phyloP scores from a whole-genome alignment of 2,888 invertebrate genomes.

The Argyra leucocephala region DNA sequence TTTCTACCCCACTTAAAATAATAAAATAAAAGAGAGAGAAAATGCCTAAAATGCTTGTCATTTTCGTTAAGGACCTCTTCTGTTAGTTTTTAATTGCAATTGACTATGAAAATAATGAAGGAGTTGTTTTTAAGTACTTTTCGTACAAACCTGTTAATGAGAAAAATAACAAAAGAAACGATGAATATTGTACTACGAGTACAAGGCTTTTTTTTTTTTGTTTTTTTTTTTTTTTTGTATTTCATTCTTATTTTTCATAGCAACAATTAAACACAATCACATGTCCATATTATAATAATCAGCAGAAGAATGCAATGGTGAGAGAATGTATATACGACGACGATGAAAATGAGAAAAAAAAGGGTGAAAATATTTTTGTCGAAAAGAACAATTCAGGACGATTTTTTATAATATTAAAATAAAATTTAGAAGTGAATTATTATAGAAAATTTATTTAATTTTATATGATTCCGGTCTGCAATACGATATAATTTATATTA shows the following conservation, averaged over 20 bases:
- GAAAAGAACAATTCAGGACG: too few relatives aligned
- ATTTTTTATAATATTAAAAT: too few relatives aligned
- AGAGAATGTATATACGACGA: too few relatives aligned
- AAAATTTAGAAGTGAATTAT: too few relatives aligned
- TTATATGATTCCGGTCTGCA: too few relatives aligned
- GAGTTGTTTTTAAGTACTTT: conserved; percentile 7
- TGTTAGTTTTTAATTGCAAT: conserved; percentile 20
- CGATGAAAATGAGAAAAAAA: not conserved
- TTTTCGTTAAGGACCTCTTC: conserved; percentile 9
- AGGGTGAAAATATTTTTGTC: too few relatives aligned
- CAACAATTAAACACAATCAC: not conserved
- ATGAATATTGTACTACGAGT: too few relatives aligned
- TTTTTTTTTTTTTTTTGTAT: too few relatives aligned
- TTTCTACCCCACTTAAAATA: not conserved
- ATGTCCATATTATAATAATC: not conserved
- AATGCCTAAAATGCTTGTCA: not conserved
- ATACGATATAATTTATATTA: too few relatives aligned
- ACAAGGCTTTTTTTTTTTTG: not conserved
- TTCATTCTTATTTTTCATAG: too few relatives aligned
- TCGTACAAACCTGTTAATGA: conserved; percentile 3
- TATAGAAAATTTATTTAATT: too few relatives aligned
- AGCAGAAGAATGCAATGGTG: too few relatives aligned
- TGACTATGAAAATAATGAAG: conserved; percentile 13
- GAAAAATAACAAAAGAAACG: not conserved
- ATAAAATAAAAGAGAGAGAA: not conserved